A percentile compares a stretch with the other conserved stretches of the same genome.
Conservation (phyloP, 2,113 vertebrate genomes). For the Macaca nemestrina region DNA sequence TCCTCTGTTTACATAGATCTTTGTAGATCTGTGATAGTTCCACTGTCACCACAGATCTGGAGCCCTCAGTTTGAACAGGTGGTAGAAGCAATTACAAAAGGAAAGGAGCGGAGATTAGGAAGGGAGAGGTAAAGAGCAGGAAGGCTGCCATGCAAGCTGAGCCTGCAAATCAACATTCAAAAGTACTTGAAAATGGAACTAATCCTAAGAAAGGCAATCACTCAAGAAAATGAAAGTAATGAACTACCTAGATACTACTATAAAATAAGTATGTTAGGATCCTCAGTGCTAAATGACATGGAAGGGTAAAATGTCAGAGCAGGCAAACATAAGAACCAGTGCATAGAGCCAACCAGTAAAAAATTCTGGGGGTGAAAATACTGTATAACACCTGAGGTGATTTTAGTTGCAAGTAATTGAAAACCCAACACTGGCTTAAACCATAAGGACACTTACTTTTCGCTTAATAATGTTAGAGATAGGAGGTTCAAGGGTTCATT, state of each 20-base stretch:
- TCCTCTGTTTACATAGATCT: neutral
- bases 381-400: neutral
- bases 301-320: neutral
- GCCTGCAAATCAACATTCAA: neutral
- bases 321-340: neutral
- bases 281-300: neutral
- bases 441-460: neutral
- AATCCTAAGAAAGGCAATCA: neutral
- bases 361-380: neutral
- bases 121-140: neutral
- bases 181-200: neutral
- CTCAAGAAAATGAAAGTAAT: neutral
- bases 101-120: neutral
- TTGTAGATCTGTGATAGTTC: neutral
- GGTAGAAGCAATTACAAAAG: neutral
- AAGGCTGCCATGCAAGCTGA: neutral
- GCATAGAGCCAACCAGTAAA: neutral
- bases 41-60: neutral
- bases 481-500: neutral
- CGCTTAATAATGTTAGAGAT: neutral
- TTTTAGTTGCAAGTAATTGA: neutral
- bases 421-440: neutral
- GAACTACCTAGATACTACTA: neutral
- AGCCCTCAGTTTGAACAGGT: neutral
- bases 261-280: neutral